Evolutionary conservation across 2,113 vertebrate genomes (phyloP).

Genomic region (Herpailurus yagouaroundi): DNA sequence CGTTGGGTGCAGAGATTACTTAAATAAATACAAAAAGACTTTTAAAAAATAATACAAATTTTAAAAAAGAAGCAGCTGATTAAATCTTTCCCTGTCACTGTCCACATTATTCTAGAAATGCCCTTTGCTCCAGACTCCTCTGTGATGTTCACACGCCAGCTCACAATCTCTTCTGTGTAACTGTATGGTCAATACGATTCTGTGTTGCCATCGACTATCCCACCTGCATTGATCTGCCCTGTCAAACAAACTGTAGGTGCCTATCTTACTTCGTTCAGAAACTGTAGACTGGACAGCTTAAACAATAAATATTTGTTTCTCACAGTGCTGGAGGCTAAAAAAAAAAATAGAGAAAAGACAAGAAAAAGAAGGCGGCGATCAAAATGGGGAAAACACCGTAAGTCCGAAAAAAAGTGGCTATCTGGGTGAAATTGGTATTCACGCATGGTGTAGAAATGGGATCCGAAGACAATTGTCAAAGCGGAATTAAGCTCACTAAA

Average conservation of each 20-base stretch:
- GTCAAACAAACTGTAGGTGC: neutral
- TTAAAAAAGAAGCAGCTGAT: neutral
- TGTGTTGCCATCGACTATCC: neutral
- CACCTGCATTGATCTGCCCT: neutral
- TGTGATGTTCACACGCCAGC: neutral
- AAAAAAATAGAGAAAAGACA: too few species aligned
- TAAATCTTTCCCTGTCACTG: neutral
- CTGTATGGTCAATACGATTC: neutral
- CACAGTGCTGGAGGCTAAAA: neutral
- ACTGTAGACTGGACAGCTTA: neutral
- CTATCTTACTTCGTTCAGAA: neutral
- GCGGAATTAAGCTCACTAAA: neutral
- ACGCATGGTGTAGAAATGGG: neutral
- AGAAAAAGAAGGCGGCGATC: neutral
- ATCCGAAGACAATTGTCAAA: neutral
- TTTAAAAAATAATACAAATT: neutral
- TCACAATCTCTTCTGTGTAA: neutral
- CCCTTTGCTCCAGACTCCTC: neutral
- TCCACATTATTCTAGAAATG: neutral
- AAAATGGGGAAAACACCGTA: neutral
- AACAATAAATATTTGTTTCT: neutral
- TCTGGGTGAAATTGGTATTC: neutral
- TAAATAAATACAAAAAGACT: neutral
- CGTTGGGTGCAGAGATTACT: neutral
- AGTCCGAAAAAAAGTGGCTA: neutral